phyloP scores from a whole-genome alignment of 1,140 invertebrate genomes.

The Theocolax elegans region DNA sequence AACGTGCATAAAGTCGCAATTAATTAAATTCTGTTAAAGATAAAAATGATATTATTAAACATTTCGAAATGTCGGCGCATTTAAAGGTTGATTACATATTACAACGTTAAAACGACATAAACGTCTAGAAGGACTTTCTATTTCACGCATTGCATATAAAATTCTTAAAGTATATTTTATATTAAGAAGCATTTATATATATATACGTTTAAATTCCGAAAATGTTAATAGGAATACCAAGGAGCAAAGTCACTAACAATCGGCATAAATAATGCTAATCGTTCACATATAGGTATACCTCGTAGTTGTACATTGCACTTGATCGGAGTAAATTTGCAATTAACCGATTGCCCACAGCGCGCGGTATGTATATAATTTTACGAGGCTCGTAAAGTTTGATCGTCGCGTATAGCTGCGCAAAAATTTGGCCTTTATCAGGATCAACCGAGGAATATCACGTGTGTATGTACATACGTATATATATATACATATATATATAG shows the following conservation, averaged over 20 bases:
- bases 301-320: neutral
- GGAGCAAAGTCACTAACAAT: neutral
- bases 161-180: too few relatives aligned
- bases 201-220: too few relatives aligned
- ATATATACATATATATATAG: neutral
- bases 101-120: neutral
- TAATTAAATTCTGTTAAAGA: too few relatives aligned
- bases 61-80: too few relatives aligned
- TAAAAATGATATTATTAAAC: too few relatives aligned
- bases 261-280: neutral
- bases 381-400: conserved; percentile 14
- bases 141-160: neutral
- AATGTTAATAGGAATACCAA: too few relatives aligned
- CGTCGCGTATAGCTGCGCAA: neutral
- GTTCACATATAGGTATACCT: too few relatives aligned
- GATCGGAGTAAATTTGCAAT: conserved; percentile 22
- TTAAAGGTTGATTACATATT: neutral
- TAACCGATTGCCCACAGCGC: neutral
- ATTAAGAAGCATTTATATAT: too few relatives aligned
- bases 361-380: conserved; percentile 11
- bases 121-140: neutral
- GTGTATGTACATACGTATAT: too few relatives aligned
- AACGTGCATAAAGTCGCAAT: too few relatives aligned
- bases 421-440: conserved; percentile 19
- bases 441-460: too few relatives aligned